Conservation (phyloP, 2,888 invertebrate species). For the Protophormia terraenovae region DNA sequence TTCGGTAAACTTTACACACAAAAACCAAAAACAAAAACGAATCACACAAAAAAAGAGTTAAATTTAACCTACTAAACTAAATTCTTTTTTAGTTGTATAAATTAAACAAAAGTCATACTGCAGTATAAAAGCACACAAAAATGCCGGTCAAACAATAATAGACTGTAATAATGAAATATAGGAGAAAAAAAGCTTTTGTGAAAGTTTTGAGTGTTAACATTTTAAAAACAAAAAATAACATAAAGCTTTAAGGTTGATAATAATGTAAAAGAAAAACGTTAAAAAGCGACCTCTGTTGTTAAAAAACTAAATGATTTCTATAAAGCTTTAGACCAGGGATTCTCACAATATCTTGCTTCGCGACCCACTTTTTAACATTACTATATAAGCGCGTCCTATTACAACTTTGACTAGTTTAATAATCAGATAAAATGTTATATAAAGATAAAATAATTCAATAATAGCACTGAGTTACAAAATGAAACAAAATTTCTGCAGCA, state of each 20-base stretch:
- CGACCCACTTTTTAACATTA: no score
- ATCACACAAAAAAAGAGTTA: constrained; percentile 31
- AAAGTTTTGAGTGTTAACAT: neutral
- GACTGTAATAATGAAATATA: constrained; percentile 6
- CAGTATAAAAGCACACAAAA: constrained; percentile 62
- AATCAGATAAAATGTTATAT: no score
- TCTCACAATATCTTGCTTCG: no score
- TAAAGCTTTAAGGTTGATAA: neutral
- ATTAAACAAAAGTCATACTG: constrained; percentile 64
- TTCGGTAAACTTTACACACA: constrained; percentile 39
- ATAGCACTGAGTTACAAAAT: no score
- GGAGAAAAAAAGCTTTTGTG: constrained; percentile 8
- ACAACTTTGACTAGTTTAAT: no score
- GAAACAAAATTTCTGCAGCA: no score
- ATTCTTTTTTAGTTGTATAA: constrained; percentile 38
- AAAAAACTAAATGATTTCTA: neutral
- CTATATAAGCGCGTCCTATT: no score
- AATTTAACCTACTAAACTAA: constrained; percentile 66
- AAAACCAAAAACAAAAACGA: constrained; percentile 32
- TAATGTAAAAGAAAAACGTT: no score
- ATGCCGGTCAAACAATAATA: constrained; percentile 57
- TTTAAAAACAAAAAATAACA: neutral
- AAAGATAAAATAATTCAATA: no score
- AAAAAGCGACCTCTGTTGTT: neutral
- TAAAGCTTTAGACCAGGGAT: no score